Evolutionary conservation across 1,140 invertebrate genomes (phyloP).

Genomic region (Heterodera schachtii): DNA sequence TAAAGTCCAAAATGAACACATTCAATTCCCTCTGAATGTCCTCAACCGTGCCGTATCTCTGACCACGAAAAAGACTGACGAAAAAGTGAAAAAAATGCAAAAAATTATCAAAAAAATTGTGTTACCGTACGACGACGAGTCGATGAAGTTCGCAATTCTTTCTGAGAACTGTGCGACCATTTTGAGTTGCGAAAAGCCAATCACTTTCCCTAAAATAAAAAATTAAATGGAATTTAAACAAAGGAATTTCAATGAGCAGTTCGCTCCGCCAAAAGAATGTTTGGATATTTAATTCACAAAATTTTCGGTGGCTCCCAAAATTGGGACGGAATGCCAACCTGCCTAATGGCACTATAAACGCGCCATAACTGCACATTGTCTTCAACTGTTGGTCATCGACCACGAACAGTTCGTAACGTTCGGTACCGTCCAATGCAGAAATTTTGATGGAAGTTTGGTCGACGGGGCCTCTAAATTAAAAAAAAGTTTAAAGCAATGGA

Average conservation of each 20-base stretch:
- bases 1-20: slow-evolving; percentile 39
- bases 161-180: slow-evolving; percentile 50
- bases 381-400: slow-evolving; percentile 46
- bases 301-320: neutral
- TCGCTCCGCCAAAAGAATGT: too few relatives aligned
- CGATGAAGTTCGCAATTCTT: slow-evolving; percentile 49
- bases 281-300: too few relatives aligned
- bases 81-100: slow-evolving; percentile 3
- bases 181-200: slow-evolving; percentile 57
- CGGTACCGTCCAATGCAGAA: slow-evolving; percentile 25
- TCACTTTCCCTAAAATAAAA: slow-evolving; percentile 45
- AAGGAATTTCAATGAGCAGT: too few relatives aligned
- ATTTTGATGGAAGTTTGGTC: slow-evolving; percentile 49
- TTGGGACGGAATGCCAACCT: too few relatives aligned
- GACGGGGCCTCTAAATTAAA: slow-evolving; percentile 41
- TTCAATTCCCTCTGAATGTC: slow-evolving; percentile 44
- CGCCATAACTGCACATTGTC: slow-evolving; percentile 43
- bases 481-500: neutral
- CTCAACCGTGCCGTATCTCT: slow-evolving; percentile 40
- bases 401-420: slow-evolving; percentile 51
- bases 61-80: slow-evolving; percentile 39
- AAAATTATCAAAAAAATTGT: too few relatives aligned
- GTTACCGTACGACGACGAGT: slow-evolving; percentile 37
- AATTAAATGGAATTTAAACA: too few relatives aligned
- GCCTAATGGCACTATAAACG: slow-evolving; percentile 57